A percentile compares a stretch with the other conserved stretches of the same genome.
These are phyloP conservation scores for Alethe castanea DNA, from an alignment of 2,113 vertebrate genomes.

Conservation along the genomic window DNA sequence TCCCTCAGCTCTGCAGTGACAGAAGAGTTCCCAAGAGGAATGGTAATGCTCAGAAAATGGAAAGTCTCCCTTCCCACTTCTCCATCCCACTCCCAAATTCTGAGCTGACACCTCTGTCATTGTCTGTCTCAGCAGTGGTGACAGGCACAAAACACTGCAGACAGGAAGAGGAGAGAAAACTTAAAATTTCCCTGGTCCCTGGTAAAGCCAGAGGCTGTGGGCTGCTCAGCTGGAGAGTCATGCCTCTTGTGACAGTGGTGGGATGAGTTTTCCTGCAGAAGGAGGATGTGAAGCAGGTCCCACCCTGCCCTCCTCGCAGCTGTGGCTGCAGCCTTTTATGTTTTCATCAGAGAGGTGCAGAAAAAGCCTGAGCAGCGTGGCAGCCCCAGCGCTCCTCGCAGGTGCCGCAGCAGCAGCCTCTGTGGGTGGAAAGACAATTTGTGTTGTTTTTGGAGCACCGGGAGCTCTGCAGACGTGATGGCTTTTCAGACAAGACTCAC, in stretches of 20 bases:
- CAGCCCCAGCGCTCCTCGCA: rapidly evolving
- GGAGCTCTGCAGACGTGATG: not conserved
- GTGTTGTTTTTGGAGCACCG: not conserved
- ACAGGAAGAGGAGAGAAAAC: not conserved
- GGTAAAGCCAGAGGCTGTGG: not conserved
- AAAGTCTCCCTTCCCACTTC: not conserved
- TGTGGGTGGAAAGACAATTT: not conserved
- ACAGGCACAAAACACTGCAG: not conserved
- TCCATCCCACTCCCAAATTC: not conserved
- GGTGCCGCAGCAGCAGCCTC: not conserved
- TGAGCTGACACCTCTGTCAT: not conserved
- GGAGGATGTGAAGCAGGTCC: not conserved
- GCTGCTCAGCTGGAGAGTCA: not conserved
- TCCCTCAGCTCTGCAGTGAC: not conserved
- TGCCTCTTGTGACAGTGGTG: not conserved
- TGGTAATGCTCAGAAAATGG: not conserved
- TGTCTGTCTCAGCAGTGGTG: not conserved
- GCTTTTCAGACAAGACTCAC: not conserved
- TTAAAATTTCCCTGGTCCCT: not conserved
- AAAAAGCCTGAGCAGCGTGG: not conserved
- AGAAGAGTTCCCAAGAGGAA: not conserved
- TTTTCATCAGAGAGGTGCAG: not conserved
- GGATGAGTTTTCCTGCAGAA: not conserved
- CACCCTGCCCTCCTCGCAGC: not conserved
- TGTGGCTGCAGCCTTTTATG: not conserved